Percentiles rank a stretch among this genome's conserved stretches.
phyloP scores from a whole-genome alignment of 2,797 vertebrate genomes.

The Anabas testudineus region DNA sequence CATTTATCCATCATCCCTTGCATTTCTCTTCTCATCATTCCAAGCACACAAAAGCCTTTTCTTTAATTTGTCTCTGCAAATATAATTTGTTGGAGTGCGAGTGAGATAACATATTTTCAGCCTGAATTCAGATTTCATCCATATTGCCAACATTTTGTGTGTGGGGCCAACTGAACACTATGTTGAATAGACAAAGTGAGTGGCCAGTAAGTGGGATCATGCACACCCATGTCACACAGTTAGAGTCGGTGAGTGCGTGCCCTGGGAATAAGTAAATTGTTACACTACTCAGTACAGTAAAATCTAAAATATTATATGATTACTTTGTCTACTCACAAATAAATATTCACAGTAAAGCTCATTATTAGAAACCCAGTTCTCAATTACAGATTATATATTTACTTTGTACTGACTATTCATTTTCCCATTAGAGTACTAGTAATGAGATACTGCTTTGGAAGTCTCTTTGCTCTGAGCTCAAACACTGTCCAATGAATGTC shows the following conservation, averaged over 20 bases:
- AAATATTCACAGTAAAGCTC: too few species aligned
- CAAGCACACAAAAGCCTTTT: slow-evolving; percentile 52
- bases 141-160: slow-evolving; percentile 25
- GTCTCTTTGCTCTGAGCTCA: slow-evolving; percentile 27
- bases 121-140: slow-evolving; percentile 60
- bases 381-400: slow-evolving; percentile 47
- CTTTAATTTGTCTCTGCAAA: slow-evolving; percentile 65
- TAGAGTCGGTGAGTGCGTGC: background rate
- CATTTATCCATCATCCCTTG: slow-evolving; percentile 75
- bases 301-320: too few species aligned
- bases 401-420: slow-evolving; percentile 39
- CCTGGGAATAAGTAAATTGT: too few species aligned
- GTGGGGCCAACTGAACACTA: slow-evolving; percentile 13
- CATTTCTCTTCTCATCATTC: slow-evolving; percentile 72
- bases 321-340: too few species aligned
- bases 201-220: slow-evolving; percentile 30
- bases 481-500: too few species aligned
- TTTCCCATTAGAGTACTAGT: slow-evolving; percentile 24
- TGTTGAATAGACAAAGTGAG: slow-evolving; percentile 14
- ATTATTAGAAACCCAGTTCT: too few species aligned
- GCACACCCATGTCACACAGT: background rate
- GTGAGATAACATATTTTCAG: slow-evolving; percentile 48
- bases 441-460: slow-evolving; percentile 44
- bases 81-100: slow-evolving; percentile 71
- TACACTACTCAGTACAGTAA: too few species aligned